These are phyloP conservation scores for Nerophis ophidion DNA, from an alignment of 2,113 vertebrate genomes.

Conservation along the genomic window DNA sequence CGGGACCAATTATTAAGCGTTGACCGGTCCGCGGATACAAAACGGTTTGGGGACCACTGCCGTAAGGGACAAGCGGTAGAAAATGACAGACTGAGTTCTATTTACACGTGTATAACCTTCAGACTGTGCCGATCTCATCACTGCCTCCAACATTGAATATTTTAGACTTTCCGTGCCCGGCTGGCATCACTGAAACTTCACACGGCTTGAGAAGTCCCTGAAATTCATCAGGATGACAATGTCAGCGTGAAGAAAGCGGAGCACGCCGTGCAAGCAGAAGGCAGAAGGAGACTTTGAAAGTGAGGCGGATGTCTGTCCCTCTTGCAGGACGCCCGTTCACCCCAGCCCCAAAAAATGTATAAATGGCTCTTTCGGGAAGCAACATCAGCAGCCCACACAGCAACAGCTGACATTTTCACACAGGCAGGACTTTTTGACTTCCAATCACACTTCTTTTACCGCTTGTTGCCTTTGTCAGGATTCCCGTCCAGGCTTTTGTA, in stretches of 20 bases:
- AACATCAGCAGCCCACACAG: conserved; percentile 12
- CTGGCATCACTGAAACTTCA: conserved; percentile 2
- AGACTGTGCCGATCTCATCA: too few species aligned
- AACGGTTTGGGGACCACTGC: too few species aligned
- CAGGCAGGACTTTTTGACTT: not conserved
- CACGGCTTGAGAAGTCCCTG: conserved; percentile 4
- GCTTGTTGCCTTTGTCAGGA: not conserved
- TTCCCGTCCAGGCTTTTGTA: not conserved
- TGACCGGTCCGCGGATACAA: too few species aligned
- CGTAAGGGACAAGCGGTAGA: too few species aligned
- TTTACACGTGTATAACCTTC: too few species aligned
- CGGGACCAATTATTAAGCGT: too few species aligned
- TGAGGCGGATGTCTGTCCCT: not conserved
- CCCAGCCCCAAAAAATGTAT: too few species aligned
- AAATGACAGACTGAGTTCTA: too few species aligned
- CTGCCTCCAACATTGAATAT: too few species aligned
- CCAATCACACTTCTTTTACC: not conserved
- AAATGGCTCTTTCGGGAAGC: not conserved
- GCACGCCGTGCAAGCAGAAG: not conserved
- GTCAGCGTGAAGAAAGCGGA: not conserved
- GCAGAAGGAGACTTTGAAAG: not conserved
- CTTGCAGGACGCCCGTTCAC: not conserved
- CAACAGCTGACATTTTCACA: not conserved
- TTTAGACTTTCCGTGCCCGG: not conserved
- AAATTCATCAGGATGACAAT: not conserved